Evolutionary conservation across 2,113 vertebrate species (phyloP), one percentile per base, ranked within the genome.

Genomic region (Melanotaenia duboulayi): DNA sequence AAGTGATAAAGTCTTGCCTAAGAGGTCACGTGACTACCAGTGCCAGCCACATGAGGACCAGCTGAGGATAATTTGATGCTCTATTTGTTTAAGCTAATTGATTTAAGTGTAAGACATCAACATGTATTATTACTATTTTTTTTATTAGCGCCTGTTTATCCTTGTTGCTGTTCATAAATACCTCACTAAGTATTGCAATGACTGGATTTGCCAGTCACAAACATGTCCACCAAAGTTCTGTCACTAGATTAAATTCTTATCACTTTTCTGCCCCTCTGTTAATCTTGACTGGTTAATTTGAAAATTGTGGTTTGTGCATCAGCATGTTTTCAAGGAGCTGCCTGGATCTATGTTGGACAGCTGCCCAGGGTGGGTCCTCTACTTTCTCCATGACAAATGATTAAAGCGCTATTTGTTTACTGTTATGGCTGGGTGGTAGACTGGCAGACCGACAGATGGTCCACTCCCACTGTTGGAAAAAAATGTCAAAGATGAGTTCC

Each of bases 1-100:
- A 2, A 42, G 42, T 0, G 39, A 9, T 42, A 49, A 39, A 58
- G 82, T 76, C 48, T 81, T 61, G 46, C 22, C 4, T 7, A 0
- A 40, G 2, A 20, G 83, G 92, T 95, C 95, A 93, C 81, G 92
- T 95, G 94, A 94, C 90, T 73, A 0, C 73, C 62, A 80, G 81
- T 74, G 28, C 68, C 62, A 82, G 80, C 87, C 96, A 92, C 94
- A 94, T 93, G 96, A 96, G 91, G 35, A 91, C 88, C 96, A 95
- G 95, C 95, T 97, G 96, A 96, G 79, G 85, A 87, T 92, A 85
- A 94, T 94, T 94, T 93, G 73, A 86, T 85, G 86, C 76, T 69
- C 11, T 54, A 2, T 66, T 74, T 61, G 61, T 74, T 68, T 83
- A 61, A 42, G 32, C 60, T 66, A 76, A 86, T 81, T 22, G 25